Evolutionary conservation across 2,113 vertebrate species (phyloP), one percentile per base, ranked within the genome.

Genomic region (Passerina amoena): DNA sequence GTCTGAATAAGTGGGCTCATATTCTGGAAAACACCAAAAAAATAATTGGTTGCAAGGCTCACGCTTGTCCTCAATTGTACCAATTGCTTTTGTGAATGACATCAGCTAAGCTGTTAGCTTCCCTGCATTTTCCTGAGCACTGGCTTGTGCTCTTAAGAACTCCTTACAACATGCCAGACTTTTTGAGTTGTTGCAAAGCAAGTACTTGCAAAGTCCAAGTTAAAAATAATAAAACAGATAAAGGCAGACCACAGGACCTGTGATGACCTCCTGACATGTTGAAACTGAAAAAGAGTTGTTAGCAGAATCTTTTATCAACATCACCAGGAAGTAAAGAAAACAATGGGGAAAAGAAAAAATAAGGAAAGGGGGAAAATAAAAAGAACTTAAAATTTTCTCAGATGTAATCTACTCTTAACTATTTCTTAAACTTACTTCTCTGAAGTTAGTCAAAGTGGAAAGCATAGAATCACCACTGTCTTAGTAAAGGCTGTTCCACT

Each of bases 281-380:
- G 21, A 53, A 75, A 37, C 51, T 6, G 6, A 35, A 78, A 50
- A 7, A 31, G 17, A 28, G 24, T 31, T 76, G 24, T 40, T 38
- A 68, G 38, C 12, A 50, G 37, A 72, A 11, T 82, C 22, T 80
- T 22, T 65, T 33, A 70, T 28, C 38, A 83, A 38, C 17, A 86
- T 38, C 42, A 60, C 28, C 22, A 53, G 22, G 18, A 73, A 31
- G 10, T 3, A 84, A 75, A 87, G 27, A 33, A 66, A 47, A 65
- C n/a, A 15, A 8, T 4, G 1, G 1, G 22, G 33, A 22, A n/a
- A 56, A n/a, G 54, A 22, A 23, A 23, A 28, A 20, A 9, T 3
- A 5, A 1, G 4, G 10, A 2, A 15, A 68, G 7, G 7, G 2
- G 3, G 12, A 13, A 28, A 18, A 48, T 10, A 45, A 35, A 24